A percentile compares a stretch with the other conserved stretches of the same genome.
Evolutionary conservation across 37 sponge, comb jelly and placozoan species (phyloP).

Genomic region (Bolinopsis microptera): DNA sequence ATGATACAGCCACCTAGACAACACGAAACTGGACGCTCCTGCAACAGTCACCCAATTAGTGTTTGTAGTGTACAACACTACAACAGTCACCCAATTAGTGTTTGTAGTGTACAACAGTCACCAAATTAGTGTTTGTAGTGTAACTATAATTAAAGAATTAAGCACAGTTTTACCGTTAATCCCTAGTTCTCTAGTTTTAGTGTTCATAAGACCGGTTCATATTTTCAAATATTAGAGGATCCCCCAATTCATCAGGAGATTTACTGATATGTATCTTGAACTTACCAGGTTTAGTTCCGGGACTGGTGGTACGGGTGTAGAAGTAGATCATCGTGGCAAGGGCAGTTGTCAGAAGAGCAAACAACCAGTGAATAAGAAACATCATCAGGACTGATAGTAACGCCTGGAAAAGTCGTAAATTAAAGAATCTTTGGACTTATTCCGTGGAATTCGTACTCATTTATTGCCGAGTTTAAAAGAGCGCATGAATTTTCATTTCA

Average conservation of each 20-base stretch:
- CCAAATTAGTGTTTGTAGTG: too few relatives aligned
- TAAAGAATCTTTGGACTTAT: too few relatives aligned
- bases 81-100: background rate
- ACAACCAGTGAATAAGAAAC: slow-evolving; percentile 69
- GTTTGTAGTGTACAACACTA: background rate
- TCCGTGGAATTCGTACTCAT: background rate
- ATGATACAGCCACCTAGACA: slow-evolving; percentile 16
- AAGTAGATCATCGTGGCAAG: slow-evolving; percentile 66
- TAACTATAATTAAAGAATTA: too few relatives aligned
- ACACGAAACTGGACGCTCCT: slow-evolving; percentile 63
- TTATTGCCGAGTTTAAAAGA: background rate
- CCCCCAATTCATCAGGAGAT: too few relatives aligned
- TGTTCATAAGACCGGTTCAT: too few relatives aligned
- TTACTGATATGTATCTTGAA: too few relatives aligned
- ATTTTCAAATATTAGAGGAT: too few relatives aligned
- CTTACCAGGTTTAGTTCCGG: slow-evolving; percentile 68
- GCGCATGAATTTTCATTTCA: too few relatives aligned
- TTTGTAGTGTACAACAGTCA: too few relatives aligned
- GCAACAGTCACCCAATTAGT: too few relatives aligned
- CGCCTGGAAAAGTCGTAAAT: background rate
- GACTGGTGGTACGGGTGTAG: slow-evolving; percentile 67
- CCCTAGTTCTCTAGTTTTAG: too few relatives aligned
- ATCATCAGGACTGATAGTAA: slow-evolving; percentile 65
- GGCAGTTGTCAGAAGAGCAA: slow-evolving; percentile 49
- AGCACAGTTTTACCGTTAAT: too few relatives aligned